A percentile compares a stretch with the other conserved stretches of the same genome.
These are phyloP conservation scores for Barnardius zonarius DNA, from an alignment of 2,113 vertebrate genomes.

Conservation along the genomic window DNA sequence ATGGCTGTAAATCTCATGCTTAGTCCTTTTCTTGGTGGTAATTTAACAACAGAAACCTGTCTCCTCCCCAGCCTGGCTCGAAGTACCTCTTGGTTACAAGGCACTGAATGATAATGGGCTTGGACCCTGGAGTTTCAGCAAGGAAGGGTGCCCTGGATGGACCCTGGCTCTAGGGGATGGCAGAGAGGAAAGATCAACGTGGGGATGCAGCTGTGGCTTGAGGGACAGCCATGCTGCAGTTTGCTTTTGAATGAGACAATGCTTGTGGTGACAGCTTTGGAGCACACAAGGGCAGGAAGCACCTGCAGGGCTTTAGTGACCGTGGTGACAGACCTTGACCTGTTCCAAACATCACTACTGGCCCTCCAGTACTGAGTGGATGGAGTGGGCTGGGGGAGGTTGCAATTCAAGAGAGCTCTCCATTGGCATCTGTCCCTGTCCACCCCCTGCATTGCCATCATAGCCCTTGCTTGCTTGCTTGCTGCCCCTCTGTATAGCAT, in stretches of 20 bases:
- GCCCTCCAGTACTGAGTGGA: constrained; percentile 2
- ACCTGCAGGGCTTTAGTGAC: constrained; percentile 6
- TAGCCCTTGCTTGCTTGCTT: not conserved
- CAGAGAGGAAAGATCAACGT: not conserved
- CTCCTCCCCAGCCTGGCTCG: not conserved
- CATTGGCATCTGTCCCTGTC: constrained; percentile 4
- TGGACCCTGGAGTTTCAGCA: not conserved
- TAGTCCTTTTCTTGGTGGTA: not conserved
- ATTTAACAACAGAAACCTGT: not conserved
- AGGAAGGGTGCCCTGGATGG: not conserved
- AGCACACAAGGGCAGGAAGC: constrained; percentile 7
- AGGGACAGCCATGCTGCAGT: not conserved
- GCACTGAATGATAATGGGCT: not conserved
- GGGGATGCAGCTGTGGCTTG: not conserved
- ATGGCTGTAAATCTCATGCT: not conserved
- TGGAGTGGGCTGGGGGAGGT: not conserved
- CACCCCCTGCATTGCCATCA: constrained; percentile 19
- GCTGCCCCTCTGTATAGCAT: not conserved
- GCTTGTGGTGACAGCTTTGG: not conserved
- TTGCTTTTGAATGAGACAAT: not conserved
- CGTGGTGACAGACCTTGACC: not conserved
- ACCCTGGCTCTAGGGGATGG: not conserved
- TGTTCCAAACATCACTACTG: not conserved
- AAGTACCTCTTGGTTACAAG: not conserved
- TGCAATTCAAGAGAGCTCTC: not conserved